Evolutionary conservation across 2,888 invertebrate species (phyloP).

Genomic region (Ormyrus pomaceus): DNA sequence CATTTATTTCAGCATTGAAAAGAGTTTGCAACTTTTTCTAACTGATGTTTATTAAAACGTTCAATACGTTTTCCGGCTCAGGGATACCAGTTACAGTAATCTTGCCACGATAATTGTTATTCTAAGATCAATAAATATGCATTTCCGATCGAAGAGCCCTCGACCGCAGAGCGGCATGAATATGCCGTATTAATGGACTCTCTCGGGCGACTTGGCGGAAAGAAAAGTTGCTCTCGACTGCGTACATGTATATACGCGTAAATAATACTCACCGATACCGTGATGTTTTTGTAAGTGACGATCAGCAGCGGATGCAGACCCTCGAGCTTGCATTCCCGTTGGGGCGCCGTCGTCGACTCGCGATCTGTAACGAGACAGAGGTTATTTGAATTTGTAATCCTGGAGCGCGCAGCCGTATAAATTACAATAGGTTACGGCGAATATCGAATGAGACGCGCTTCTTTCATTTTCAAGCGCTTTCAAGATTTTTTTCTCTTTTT

Average conservation of each 20-base stretch:
- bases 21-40: no score
- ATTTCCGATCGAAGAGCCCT: not conserved
- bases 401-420: not conserved
- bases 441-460: not conserved
- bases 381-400: slow-evolving; percentile 40
- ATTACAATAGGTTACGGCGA: slow-evolving; percentile 10
- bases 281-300: slow-evolving; percentile 75
- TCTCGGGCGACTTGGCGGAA: not conserved
- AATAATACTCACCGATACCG: slow-evolving; percentile 71
- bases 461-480: no score
- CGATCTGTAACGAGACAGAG: slow-evolving; percentile 49
- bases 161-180: slow-evolving; percentile 11
- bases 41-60: no score
- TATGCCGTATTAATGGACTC: slow-evolving; percentile 1
- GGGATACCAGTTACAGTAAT: no score
- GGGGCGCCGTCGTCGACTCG: slow-evolving; percentile 39
- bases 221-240: slow-evolving; percentile 30
- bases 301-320: slow-evolving; percentile 74
- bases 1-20: no score
- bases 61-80: no score
- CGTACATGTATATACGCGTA: slow-evolving; percentile 16
- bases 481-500: no score
- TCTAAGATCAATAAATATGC: slow-evolving; percentile 17
- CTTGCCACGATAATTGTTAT: no score
- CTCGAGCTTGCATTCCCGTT: slow-evolving; percentile 72